A percentile compares a stretch with the other conserved stretches of the same genome.
Conservation (phyloP, 1,140 invertebrate genomes). For the Sinella curviseta region DNA sequence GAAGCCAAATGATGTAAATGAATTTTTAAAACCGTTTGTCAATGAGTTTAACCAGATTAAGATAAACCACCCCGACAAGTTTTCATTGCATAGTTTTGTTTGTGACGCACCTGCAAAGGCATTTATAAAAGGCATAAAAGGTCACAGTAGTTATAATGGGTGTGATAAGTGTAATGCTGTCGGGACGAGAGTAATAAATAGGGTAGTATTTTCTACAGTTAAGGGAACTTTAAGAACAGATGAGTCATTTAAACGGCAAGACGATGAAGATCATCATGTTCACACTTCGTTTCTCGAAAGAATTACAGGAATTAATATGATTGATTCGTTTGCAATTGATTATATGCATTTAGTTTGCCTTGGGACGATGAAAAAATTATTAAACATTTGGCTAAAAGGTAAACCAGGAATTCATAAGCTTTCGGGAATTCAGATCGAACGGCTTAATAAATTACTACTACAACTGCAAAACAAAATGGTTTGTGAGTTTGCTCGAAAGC, state of each 20-base stretch:
- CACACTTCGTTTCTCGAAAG: background rate
- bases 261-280: background rate
- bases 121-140: slow-evolving; percentile 50
- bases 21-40: slow-evolving; percentile 37
- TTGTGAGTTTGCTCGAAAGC: background rate
- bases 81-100: slow-evolving; percentile 36
- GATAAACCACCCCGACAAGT: slow-evolving; percentile 31
- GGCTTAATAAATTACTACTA: background rate
- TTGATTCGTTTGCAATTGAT: slow-evolving; percentile 42
- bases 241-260: slow-evolving; percentile 37
- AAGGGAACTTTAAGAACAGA: slow-evolving; percentile 43
- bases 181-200: slow-evolving; percentile 25
- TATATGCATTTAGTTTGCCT: slow-evolving; percentile 47
- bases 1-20: background rate
- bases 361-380: background rate
- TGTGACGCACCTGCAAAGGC: slow-evolving; percentile 52
- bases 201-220: slow-evolving; percentile 34
- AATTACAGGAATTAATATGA: background rate
- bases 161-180: slow-evolving; percentile 50
- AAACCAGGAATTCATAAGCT: background rate
- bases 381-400: slow-evolving; percentile 7
- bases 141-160: slow-evolving; percentile 49
- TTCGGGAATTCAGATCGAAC: background rate
- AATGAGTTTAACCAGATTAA: slow-evolving; percentile 38
- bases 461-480: background rate